Percentiles rank a stretch among this genome's conserved stretches.
These are phyloP conservation scores for Pseudomyrmex cubaensis DNA, from an alignment of 1,140 invertebrate species.

Conservation along the genomic window DNA sequence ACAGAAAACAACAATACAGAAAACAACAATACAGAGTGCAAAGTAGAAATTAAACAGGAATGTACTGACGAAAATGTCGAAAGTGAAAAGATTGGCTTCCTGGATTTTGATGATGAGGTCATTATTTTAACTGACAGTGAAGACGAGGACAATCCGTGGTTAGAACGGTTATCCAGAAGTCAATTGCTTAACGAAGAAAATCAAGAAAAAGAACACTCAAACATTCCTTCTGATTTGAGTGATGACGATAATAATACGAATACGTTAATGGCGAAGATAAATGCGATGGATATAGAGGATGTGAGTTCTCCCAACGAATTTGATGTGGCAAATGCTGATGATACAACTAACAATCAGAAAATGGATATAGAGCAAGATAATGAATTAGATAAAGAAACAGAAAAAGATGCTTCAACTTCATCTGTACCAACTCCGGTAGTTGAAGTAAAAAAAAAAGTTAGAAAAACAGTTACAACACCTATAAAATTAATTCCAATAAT, in stretches of 20 bases:
- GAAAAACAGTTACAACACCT: not conserved
- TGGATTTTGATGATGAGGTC: constrained; percentile 65
- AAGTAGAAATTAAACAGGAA: constrained; percentile 63
- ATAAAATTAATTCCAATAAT: constrained; percentile 53
- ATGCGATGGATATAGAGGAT: constrained; percentile 4
- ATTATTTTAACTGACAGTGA: constrained; percentile 74
- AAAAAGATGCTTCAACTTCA: not conserved
- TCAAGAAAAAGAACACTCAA: no score
- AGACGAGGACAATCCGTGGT: constrained; percentile 71
- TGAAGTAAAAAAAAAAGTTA: not conserved
- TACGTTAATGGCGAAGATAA: not conserved
- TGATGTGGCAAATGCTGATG: not conserved
- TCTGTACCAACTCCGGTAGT: not conserved
- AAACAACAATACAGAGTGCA: not conserved
- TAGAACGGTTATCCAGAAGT: constrained; percentile 66
- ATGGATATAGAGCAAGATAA: not conserved
- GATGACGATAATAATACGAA: not conserved
- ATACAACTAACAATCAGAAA: constrained; percentile 2
- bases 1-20: not conserved
- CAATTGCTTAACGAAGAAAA: constrained; percentile 63
- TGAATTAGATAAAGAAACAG: not conserved
- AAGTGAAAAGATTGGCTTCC: constrained; percentile 47
- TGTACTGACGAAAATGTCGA: constrained; percentile 39
- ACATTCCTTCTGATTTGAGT: no score
- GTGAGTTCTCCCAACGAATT: not conserved